Base-by-base conservation (phyloP, 2,888 invertebrate genomes). In the Julus scanicus region DNA sequence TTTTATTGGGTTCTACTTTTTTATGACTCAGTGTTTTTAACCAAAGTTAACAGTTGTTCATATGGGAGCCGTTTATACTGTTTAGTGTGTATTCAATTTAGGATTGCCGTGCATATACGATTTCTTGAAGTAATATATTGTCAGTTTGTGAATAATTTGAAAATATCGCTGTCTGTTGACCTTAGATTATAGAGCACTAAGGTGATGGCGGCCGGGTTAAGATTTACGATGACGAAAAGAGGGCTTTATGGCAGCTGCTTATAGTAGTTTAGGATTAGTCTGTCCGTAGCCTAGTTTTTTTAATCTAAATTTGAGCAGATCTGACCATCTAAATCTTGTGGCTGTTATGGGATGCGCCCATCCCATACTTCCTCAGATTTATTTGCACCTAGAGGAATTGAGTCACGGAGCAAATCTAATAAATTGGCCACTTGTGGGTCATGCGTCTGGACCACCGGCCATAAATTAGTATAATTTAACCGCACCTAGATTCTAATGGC, bases 401-500 rank as follows among this genome's bases (percentile, higher is more conserved):
- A 80, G 37, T 80, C 80, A 71, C 71, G 71, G 71, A 29, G 29
- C 29, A 29, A 71, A 71, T 71, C 71, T 29, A 29, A 71, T 71
- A 71, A 80, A 39, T 80, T 80, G 80, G 80, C 80, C 80, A 80
- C 80, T 80, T 37, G 80, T 80, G 80, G 80, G 80, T 80, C 80
- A 80, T 39, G 80, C 13, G 80, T 80, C 37, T 80, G 80, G 80
- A 80, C 15, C 80, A 80, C 80, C 37, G 37, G 80, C 80, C 80
- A 80, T 80, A 80, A 80, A 80, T 80, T 80, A 80, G 80, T 80
- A 80, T 80, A 80, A 80, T 80, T 80, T 37, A 37, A 80, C 80
- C 80, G 80, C 80, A 80, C 80, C 80, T 80, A 37, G 80, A 15
- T 15, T 37, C 3, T 37, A 80, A 80, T 80, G 80, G 37, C 80